Base-by-base conservation (phyloP, 2,797 vertebrate genomes). In the Artibeus lituratus region DNA sequence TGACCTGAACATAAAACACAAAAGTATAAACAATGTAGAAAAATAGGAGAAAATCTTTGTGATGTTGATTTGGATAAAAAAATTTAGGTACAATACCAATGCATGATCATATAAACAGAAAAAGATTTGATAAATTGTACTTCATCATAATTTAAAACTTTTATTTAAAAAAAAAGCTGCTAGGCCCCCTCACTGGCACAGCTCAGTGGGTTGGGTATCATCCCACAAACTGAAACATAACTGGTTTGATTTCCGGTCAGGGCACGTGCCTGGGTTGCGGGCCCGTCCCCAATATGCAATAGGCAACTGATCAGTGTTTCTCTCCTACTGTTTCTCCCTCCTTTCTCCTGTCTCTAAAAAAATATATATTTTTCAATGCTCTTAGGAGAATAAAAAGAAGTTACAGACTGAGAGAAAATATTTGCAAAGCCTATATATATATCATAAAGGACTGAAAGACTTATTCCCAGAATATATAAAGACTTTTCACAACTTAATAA, bases 121-220 rank as follows among this genome's bases (percentile, higher is more conserved):
- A 18, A 19, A 57, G 21, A 4, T 12, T 82, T 69, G 24, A 87
- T 93, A 37, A 94, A 57, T 3, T 69, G 7, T 59, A 70, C 5
- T 82, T 73, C 3, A 74, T 81, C 7, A 62, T 87, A 87, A 72
- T 83, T 62, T 53, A 94, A 80, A 74, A 26, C 2, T 44, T 88
- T 67, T 65, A 22, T 91, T 44, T 83, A 22, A 39, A 83, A 76
- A 76, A 65, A 65, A 65, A n/a, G 14, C 29, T n/a, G 15, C n/a
- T 65, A 65, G 62, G 12, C 15, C 62, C 15, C 62, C 62, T 65
- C 6, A 29, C 29, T 18, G 15, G 62, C 11, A 29, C n/a, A n/a
- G 29, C 6, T 65, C 62, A 65, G 32, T 65, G 62, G 62, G 6
- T 65, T n/a, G 62, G 59, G 59, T 9, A 62, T 62, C 8, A 3